Percentiles rank a stretch among this genome's conserved stretches.
Conservation (phyloP, 2,113 vertebrate genomes). For the Nothoprocta perdicaria region DNA sequence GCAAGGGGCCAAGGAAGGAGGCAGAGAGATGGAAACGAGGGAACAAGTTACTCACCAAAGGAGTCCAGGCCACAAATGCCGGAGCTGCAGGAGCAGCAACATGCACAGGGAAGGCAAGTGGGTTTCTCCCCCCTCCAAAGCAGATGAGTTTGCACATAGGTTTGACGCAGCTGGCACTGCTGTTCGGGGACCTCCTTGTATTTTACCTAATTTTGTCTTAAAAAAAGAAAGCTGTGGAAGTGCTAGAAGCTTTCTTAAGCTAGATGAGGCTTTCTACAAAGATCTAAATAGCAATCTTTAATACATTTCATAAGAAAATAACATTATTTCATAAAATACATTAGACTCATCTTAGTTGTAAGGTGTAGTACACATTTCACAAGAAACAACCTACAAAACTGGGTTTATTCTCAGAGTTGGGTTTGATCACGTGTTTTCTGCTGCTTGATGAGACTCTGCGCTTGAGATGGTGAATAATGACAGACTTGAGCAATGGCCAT, state of each 20-base stretch:
- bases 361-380: neutral
- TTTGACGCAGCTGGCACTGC: neutral
- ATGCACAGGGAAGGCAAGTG: neutral
- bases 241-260: neutral
- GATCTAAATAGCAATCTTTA: neutral
- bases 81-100: neutral
- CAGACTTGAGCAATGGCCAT: neutral
- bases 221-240: neutral
- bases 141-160: neutral
- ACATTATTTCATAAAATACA: neutral
- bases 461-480: neutral
- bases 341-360: neutral
- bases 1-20: neutral
- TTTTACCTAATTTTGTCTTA: neutral
- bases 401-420: neutral
- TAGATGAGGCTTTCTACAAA: neutral
- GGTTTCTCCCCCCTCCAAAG: neutral
- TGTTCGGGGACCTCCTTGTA: neutral
- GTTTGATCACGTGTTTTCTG: neutral
- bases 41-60: neutral
- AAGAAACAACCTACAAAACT: neutral
- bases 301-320: neutral
- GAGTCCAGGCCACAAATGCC: neutral
- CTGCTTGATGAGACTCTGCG: neutral
- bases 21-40: neutral